These are phyloP conservation scores for Drosophila serrata DNA, from an alignment of 1,140 invertebrate genomes.

Conservation along the genomic window DNA sequence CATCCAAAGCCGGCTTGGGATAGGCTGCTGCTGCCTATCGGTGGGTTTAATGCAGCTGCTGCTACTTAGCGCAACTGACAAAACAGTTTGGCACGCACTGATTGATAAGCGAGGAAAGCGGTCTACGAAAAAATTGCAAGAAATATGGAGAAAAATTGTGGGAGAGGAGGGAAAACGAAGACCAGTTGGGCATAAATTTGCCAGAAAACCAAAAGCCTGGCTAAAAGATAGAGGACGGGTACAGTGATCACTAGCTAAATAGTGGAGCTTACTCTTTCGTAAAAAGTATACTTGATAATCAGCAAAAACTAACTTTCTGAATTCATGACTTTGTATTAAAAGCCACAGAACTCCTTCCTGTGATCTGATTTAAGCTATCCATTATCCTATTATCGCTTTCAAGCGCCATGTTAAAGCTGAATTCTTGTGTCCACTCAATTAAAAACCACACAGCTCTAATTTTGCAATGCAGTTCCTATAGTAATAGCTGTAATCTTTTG, in stretches of 20 bases:
- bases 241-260: background rate
- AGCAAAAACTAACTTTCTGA: too few relatives aligned
- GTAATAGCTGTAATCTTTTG: slow-evolving; percentile 18
- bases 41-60: slow-evolving; percentile 66
- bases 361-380: slow-evolving; percentile 1
- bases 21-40: slow-evolving; percentile 36
- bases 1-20: slow-evolving; percentile 37
- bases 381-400: slow-evolving; percentile 25
- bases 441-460: background rate
- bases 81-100: slow-evolving; percentile 81
- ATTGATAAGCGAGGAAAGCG: slow-evolving; percentile 70
- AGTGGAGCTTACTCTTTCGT: too few relatives aligned
- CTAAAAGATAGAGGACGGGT: background rate
- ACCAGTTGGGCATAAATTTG: slow-evolving; percentile 49
- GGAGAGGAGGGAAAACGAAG: background rate
- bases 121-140: slow-evolving; percentile 8
- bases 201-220: slow-evolving; percentile 1
- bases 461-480: background rate
- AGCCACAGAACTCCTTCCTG: too few relatives aligned
- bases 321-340: too few relatives aligned
- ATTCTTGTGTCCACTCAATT: background rate
- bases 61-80: slow-evolving; percentile 78
- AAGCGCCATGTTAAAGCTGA: background rate
- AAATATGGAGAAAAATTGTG: background rate
- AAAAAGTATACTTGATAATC: too few relatives aligned